Evolutionary conservation across 2,888 invertebrate genomes (phyloP).

Genomic region (Calameuta pallipes): DNA sequence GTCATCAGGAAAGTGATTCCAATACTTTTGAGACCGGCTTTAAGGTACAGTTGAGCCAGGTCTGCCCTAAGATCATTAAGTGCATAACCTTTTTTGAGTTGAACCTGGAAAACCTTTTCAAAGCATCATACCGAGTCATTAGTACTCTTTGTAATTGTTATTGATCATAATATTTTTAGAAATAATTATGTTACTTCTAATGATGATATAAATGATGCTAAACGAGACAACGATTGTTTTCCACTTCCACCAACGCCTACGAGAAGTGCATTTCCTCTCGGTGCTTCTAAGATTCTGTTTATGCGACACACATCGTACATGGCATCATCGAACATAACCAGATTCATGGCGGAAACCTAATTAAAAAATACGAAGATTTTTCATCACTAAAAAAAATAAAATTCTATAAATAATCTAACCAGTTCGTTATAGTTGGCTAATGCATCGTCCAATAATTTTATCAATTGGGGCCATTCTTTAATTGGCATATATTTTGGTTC

Average conservation of each 20-base stretch:
- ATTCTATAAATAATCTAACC: constrained; percentile 56
- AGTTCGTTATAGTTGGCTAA: constrained; percentile 89
- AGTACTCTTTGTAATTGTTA: neutral
- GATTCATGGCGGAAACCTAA: constrained; percentile 85
- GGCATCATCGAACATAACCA: constrained; percentile 95
- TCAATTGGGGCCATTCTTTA: constrained; percentile 76
- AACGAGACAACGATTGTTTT: constrained; percentile 89
- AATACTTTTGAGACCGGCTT: constrained; percentile 87
- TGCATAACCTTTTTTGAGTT: constrained; percentile 89
- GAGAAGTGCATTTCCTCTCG: constrained; percentile 90
- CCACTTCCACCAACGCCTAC: constrained; percentile 97
- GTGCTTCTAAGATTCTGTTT: constrained; percentile 91
- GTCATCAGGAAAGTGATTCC: constrained; percentile 92
- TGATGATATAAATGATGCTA: constrained; percentile 90
- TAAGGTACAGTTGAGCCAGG: constrained; percentile 81
- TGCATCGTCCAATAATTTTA: constrained; percentile 82
- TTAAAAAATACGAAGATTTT: constrained; percentile 7
- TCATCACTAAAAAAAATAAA: neutral
- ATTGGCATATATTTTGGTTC: constrained; percentile 92
- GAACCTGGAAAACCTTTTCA: constrained; percentile 84
- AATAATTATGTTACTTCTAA: constrained; percentile 71
- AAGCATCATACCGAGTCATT: neutral
- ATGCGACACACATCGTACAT: constrained; percentile 93
- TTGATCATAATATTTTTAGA: neutral
- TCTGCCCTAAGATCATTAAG: constrained; percentile 83